These are phyloP conservation scores for Pentamera pediparva DNA, from an alignment of 53 echinoderm and acorn worm genomes.

Conservation along the genomic window DNA sequence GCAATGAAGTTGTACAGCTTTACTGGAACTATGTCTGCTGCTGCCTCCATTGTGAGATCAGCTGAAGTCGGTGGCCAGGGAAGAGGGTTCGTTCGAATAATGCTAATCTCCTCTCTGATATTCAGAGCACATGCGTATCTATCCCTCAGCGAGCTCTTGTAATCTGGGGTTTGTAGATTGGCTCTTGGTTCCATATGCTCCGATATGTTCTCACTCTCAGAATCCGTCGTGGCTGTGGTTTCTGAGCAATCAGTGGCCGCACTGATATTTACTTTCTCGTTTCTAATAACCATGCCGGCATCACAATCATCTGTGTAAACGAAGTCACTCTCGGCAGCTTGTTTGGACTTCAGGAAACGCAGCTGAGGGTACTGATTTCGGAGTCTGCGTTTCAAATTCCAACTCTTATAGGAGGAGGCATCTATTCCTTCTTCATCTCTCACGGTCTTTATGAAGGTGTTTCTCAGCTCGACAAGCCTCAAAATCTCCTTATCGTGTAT, in stretches of 20 bases:
- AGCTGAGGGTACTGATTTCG: slow-evolving; percentile 6
- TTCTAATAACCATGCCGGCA: neutral
- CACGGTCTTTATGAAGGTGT: slow-evolving; percentile 27
- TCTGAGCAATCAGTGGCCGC: neutral
- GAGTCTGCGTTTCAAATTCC: slow-evolving; percentile 8
- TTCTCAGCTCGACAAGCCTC: slow-evolving; percentile 27
- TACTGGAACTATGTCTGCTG: neutral
- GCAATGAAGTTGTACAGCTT: slow-evolving; percentile 51
- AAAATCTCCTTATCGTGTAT: slow-evolving; percentile 31
- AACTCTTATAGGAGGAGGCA: slow-evolving; percentile 34
- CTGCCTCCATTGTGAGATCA: slow-evolving; percentile 28
- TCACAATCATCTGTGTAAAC: slow-evolving; percentile 10
- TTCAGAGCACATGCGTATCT: neutral
- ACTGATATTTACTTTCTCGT: neutral
- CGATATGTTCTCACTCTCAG: neutral
- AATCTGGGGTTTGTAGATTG: too few species aligned
- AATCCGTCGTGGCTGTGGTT: neutral
- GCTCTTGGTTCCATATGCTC: neutral
- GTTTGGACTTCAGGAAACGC: neutral
- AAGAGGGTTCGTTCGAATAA: neutral
- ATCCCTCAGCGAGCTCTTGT: neutral
- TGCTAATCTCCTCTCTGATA: neutral
- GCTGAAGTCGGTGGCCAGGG: slow-evolving; percentile 34
- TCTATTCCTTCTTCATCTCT: slow-evolving; percentile 39
- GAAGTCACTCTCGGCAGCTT: neutral